Percentiles rank a stretch among this genome's conserved stretches.
Conservation (phyloP, 2,888 invertebrate species). For the Hydrotaea diabolus region DNA sequence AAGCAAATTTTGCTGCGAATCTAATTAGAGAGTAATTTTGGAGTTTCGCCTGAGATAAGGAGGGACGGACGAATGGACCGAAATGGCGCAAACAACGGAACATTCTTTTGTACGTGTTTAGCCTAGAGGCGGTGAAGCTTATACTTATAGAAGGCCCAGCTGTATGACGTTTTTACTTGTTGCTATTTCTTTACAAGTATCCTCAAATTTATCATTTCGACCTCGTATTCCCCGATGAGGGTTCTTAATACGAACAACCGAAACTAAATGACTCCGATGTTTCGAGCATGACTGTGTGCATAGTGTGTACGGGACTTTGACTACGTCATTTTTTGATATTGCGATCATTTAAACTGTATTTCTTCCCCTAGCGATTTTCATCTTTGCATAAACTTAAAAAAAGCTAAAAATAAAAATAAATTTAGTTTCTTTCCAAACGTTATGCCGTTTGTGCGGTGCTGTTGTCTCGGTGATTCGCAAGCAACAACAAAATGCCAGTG, state of each 20-base stretch:
- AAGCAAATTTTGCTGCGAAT: too few species aligned
- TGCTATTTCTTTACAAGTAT: too few species aligned
- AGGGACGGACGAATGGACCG: too few species aligned
- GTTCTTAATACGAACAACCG: neutral
- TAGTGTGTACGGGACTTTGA: neutral
- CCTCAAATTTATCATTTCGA: neutral
- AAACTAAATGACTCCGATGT: neutral
- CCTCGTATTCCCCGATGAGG: neutral
- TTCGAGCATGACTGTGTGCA: neutral
- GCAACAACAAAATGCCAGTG: conserved; percentile 7
- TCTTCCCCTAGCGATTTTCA: neutral
- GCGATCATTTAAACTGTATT: conserved; percentile 41
- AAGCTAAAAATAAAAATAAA: conserved; percentile 45
- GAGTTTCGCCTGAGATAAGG: too few species aligned
- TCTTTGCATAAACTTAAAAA: conserved; percentile 50
- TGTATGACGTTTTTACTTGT: too few species aligned
- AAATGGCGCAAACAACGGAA: too few species aligned
- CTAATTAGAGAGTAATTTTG: too few species aligned
- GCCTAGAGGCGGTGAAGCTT: too few species aligned
- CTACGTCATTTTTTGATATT: conserved; percentile 15
- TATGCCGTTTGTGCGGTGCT: neutral
- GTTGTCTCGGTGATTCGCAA: neutral
- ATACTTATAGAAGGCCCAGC: too few species aligned
- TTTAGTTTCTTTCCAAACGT: conserved; percentile 52
- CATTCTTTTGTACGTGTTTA: too few species aligned